Percentiles rank a stretch among this genome's conserved stretches.
Conservation (phyloP, 2,113 vertebrate species). For the Triplophysa tibetana region DNA sequence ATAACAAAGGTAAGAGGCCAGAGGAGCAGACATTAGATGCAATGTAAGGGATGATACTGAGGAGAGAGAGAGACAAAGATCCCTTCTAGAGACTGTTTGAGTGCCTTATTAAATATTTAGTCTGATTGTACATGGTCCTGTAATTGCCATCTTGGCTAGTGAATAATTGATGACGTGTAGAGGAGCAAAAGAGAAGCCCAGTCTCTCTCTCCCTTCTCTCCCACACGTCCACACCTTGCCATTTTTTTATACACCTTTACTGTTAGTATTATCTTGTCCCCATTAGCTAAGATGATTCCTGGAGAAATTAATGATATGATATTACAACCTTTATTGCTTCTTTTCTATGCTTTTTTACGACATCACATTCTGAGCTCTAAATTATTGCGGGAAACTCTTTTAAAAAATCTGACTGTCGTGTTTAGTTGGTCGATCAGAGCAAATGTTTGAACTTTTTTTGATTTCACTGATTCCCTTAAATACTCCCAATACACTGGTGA, state of each 20-base stretch:
- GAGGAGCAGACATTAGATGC: slow-evolving; percentile 34
- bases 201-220: slow-evolving; percentile 32
- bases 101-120: slow-evolving; percentile 83
- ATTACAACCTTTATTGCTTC: neutral
- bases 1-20: slow-evolving; percentile 36
- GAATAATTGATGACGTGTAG: slow-evolving; percentile 80
- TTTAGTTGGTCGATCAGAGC: neutral
- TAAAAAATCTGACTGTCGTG: neutral
- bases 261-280: slow-evolving; percentile 30
- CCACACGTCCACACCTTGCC: slow-evolving; percentile 31
- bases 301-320: neutral
- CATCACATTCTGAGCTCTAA: neutral
- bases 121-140: slow-evolving; percentile 82
- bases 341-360: neutral
- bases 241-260: slow-evolving; percentile 14
- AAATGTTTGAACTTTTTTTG: slow-evolving; percentile 3
- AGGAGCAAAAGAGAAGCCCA: slow-evolving; percentile 63
- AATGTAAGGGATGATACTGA: slow-evolving; percentile 48
- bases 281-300: slow-evolving; percentile 12
- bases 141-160: slow-evolving; percentile 79
- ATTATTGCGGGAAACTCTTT: neutral
- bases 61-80: slow-evolving; percentile 62
- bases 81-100: slow-evolving; percentile 78
- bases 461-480: neutral
- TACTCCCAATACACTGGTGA: neutral